Base-by-base conservation (phyloP, 2,888 invertebrate species). In the Habroteleia sp. region DNA sequence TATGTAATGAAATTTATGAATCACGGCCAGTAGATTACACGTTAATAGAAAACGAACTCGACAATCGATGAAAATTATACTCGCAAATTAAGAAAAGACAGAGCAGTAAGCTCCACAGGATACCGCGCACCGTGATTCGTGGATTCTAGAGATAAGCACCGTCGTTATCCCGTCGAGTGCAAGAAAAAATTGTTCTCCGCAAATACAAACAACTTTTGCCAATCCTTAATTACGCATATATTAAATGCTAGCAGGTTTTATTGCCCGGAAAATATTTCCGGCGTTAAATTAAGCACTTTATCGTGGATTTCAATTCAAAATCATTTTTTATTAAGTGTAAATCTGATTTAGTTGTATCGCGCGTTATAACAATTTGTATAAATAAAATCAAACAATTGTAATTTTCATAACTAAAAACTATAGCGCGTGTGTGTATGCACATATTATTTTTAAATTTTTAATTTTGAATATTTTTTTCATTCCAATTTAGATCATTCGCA, bases 1-100 rank as follows among this genome's bases (percentile, higher is more conserved):
- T 63, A 50, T 72, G 72, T 58, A 78, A 72, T 76, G 69, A 77
- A 77, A 80, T 80, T 77, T 78, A 80, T 80, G 77, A 74, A 78
- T 77, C 63, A 77, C 76, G 77, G 77, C 69, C 74, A 71, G 54
- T 69, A 50, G 75, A 76, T 72, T 77, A 76, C 77, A 75, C 76
- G 73, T 48, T 17, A 44, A 39, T 65, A 60, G 73, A 65, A 73
- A 65, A 52, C 52, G 44, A 58, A 58, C 58, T 60, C 58, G 52
- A 29, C 73, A 33, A 73, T 65, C 65, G 60, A 73, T 65, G 73
- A 33, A 66, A 73, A 73, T 73, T 73, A 73, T 73, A 73, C 73
- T 73, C 58, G 44, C 73, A 73, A 73, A 73, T 73, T 74, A 48
- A 20, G 44, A 16, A 56, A 42, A 54, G 58, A 46, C 66, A 42